These are phyloP conservation scores for Phylloscopus collybita DNA, from an alignment of 2,797 vertebrate genomes.

Conservation along the genomic window DNA sequence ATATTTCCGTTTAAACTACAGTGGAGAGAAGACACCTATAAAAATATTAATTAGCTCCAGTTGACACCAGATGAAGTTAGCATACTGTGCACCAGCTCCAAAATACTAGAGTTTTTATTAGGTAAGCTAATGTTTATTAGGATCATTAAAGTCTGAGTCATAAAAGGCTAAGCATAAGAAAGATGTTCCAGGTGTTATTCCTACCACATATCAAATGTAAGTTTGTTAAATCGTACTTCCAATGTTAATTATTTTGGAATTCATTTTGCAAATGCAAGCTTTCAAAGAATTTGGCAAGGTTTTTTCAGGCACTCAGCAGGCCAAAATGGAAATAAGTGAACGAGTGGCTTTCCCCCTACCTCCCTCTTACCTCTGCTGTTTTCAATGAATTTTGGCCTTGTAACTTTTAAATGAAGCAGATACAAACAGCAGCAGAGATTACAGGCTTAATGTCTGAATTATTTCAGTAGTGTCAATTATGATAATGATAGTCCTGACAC, in stretches of 20 bases:
- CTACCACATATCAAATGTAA: neutral
- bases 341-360: neutral
- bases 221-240: neutral
- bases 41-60: conserved; percentile 85
- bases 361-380: neutral
- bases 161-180: conserved; percentile 64
- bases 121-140: conserved; percentile 82
- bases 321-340: neutral
- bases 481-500: conserved; percentile 25
- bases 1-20: conserved; percentile 75
- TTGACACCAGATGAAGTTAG: conserved; percentile 79
- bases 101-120: conserved; percentile 78
- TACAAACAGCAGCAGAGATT: conserved; percentile 36
- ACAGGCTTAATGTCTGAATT: conserved; percentile 40
- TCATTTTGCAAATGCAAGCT: neutral
- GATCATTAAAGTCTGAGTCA: conserved; percentile 74
- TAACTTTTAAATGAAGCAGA: conserved; percentile 31
- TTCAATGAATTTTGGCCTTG: conserved; percentile 23
- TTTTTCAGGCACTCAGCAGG: neutral
- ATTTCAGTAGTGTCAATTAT: conserved; percentile 15
- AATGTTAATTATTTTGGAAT: conserved; percentile 26
- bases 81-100: conserved; percentile 63
- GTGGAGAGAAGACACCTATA: conserved; percentile 78
- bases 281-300: neutral
- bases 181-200: conserved; percentile 39